phyloP scores from a whole-genome alignment of 2,888 invertebrate genomes.

The Cheilosia variabilis region DNA sequence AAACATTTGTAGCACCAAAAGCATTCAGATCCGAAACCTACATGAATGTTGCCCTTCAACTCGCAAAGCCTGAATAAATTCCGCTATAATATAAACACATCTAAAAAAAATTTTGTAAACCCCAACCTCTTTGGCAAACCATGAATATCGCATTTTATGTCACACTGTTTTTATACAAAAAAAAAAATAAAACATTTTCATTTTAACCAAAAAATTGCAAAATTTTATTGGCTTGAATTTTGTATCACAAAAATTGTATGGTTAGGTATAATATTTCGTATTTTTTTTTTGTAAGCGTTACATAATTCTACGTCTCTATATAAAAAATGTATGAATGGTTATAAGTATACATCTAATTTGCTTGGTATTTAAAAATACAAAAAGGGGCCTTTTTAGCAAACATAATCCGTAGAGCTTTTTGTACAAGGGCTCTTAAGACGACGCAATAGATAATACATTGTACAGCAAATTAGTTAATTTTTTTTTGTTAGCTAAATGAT shows the following conservation, averaged over 20 bases:
- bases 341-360: constrained; percentile 39
- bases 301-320: constrained; percentile 62
- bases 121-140: background rate
- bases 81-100: background rate
- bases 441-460: constrained; percentile 23
- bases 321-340: constrained; percentile 58
- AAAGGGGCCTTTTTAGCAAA: constrained; percentile 30
- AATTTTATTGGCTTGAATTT: constrained; percentile 74
- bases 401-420: constrained; percentile 50
- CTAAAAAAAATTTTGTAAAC: background rate
- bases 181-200: constrained; percentile 77
- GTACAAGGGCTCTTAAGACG: constrained; percentile 56
- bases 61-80: too few species aligned
- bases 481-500: constrained; percentile 57
- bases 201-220: constrained; percentile 66
- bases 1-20: too few species aligned
- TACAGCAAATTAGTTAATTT: constrained; percentile 39
- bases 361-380: constrained; percentile 48
- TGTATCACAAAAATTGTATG: constrained; percentile 81
- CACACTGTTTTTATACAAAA: constrained; percentile 74
- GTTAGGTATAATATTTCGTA: constrained; percentile 22
- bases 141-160: constrained; percentile 81
- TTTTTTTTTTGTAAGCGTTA: constrained; percentile 60
- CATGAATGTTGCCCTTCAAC: too few species aligned
- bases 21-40: too few species aligned